phyloP scores from a whole-genome alignment of 1,140 invertebrate species.

The Epicauta chinensis region DNA sequence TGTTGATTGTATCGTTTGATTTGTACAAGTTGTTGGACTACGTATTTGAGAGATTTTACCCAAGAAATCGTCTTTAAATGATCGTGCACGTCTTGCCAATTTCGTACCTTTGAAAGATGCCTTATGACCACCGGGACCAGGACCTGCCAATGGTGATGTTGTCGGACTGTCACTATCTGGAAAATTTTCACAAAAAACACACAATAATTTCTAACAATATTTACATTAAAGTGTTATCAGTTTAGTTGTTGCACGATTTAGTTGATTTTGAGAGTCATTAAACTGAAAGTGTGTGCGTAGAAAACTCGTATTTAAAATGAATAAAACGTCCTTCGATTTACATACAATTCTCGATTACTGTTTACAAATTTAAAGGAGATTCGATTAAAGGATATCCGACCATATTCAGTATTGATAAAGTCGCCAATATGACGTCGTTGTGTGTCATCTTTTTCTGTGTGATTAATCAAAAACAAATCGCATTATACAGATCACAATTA shows the following conservation, averaged over 20 bases:
- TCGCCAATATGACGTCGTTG: too few species aligned
- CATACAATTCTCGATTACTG: too few species aligned
- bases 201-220: neutral
- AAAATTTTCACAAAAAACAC: conserved; percentile 7
- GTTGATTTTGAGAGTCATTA: too few species aligned
- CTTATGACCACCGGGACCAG: conserved; percentile 49
- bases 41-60: conserved; percentile 83
- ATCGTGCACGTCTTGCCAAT: conserved; percentile 74
- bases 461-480: too few species aligned
- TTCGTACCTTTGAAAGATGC: conserved; percentile 67
- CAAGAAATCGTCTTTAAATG: conserved; percentile 86
- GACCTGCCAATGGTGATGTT: conserved; percentile 36
- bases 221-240: neutral
- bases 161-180: conserved; percentile 32
- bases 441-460: too few species aligned
- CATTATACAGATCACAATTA: too few species aligned
- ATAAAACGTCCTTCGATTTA: too few species aligned
- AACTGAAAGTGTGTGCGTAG: too few species aligned
- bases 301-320: too few species aligned
- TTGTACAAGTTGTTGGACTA: conserved; percentile 52
- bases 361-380: too few species aligned
- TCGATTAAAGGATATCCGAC: too few species aligned
- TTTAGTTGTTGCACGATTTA: neutral
- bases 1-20: conserved; percentile 13
- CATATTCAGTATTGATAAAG: too few species aligned